These are phyloP conservation scores for Theonella swinhoei DNA, from an alignment of 37 sponge, comb jelly and placozoan genomes.

Conservation along the genomic window DNA sequence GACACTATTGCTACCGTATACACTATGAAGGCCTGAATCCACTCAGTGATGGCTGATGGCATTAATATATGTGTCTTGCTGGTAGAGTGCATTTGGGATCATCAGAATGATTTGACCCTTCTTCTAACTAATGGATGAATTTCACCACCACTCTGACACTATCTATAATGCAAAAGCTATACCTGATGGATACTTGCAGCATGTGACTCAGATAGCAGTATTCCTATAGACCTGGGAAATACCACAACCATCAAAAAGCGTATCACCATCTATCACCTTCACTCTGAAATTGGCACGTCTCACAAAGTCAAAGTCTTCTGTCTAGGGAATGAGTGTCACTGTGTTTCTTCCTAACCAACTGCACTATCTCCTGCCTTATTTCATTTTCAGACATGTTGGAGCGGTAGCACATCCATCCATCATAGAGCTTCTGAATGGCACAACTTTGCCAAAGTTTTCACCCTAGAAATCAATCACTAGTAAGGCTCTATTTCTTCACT, in stretches of 20 bases:
- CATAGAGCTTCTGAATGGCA: neutral
- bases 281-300: neutral
- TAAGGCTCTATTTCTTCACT: slow-evolving; percentile 3
- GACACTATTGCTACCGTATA: no score
- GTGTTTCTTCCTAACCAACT: neutral
- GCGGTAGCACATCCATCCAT: slow-evolving; percentile 1
- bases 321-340: neutral
- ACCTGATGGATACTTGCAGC: neutral
- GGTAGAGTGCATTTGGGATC: no score
- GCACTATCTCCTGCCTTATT: slow-evolving; percentile 9
- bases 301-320: slow-evolving; percentile 11
- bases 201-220: neutral
- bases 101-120: no score
- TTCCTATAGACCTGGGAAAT: neutral
- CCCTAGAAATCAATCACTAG: neutral
- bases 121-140: no score
- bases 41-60: no score
- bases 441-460: neutral
- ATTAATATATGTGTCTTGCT: no score
- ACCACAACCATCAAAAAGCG: neutral
- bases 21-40: no score
- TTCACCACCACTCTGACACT: no score
- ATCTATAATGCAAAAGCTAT: neutral
- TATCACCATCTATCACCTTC: neutral
- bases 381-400: slow-evolving; percentile 4